Percentiles rank a stretch among this genome's conserved stretches.
Conservation (phyloP, 2,888 invertebrate genomes). For the Acronicta leporina region DNA sequence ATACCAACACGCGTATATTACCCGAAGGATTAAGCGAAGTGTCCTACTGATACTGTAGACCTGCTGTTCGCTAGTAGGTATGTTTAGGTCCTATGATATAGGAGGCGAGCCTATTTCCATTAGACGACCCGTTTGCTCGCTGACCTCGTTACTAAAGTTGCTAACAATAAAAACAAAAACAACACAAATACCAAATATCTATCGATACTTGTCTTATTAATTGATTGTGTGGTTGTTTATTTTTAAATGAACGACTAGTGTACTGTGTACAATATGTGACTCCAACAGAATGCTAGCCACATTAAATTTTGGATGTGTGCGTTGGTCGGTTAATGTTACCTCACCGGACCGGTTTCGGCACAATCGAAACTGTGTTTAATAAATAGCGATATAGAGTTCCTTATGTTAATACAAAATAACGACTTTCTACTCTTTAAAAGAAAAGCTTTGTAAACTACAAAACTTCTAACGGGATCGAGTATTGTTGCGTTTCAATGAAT, state of each 20-base stretch:
- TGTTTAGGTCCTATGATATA: too few species aligned
- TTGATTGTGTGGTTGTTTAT: not conserved
- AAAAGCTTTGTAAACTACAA: not conserved
- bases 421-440: not conserved
- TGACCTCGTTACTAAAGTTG: too few species aligned
- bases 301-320: not conserved
- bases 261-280: not conserved
- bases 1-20: too few species aligned
- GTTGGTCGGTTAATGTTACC: slow-evolving; percentile 11
- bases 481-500: not conserved
- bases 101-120: too few species aligned
- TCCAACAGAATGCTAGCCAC: not conserved
- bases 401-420: not conserved
- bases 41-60: too few species aligned
- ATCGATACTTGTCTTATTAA: not conserved
- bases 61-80: too few species aligned
- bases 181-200: not conserved
- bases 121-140: too few species aligned
- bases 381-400: slow-evolving; percentile 26
- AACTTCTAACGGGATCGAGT: too few species aligned
- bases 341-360: slow-evolving; percentile 53
- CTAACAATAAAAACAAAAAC: too few species aligned
- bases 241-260: slow-evolving; percentile 7
- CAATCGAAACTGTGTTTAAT: slow-evolving; percentile 41
- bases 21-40: too few species aligned